phyloP scores from a whole-genome alignment of 2,113 vertebrate species.

The Sylvietta virens region DNA sequence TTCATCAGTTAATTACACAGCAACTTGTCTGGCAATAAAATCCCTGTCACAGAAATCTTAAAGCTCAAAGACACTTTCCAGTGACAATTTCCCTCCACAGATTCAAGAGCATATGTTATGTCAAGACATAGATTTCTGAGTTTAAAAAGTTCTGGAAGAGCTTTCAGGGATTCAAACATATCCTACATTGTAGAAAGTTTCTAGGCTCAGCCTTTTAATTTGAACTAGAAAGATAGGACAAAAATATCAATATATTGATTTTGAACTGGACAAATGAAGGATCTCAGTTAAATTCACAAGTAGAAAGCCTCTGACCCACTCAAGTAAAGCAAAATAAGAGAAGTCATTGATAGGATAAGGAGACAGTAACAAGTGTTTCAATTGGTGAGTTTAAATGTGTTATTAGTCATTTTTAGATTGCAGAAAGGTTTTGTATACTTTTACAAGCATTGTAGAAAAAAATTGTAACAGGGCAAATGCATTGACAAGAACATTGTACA shows the following conservation, averaged over 20 bases:
- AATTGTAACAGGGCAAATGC: background rate
- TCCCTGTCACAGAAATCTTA: background rate
- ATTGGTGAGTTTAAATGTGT: background rate
- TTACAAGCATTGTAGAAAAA: background rate
- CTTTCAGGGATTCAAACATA: background rate
- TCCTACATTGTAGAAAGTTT: background rate
- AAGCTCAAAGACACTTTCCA: background rate
- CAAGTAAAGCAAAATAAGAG: background rate
- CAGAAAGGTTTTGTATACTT: background rate
- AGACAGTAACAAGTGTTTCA: background rate
- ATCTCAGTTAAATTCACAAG: background rate
- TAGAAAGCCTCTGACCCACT: background rate
- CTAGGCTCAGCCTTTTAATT: background rate
- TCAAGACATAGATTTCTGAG: background rate
- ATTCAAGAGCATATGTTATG: background rate
- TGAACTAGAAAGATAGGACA: background rate
- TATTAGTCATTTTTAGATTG: background rate
- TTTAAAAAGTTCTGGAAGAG: background rate
- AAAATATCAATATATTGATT: background rate
- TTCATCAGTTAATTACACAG: conserved; percentile 4
- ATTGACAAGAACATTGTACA: background rate
- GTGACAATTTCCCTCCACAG: background rate
- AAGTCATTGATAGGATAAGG: background rate
- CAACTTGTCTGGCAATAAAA: background rate
- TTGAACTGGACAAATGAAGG: background rate